Base-by-base conservation (phyloP, 2,797 vertebrate genomes). In the Myiothlypis coronata region DNA sequence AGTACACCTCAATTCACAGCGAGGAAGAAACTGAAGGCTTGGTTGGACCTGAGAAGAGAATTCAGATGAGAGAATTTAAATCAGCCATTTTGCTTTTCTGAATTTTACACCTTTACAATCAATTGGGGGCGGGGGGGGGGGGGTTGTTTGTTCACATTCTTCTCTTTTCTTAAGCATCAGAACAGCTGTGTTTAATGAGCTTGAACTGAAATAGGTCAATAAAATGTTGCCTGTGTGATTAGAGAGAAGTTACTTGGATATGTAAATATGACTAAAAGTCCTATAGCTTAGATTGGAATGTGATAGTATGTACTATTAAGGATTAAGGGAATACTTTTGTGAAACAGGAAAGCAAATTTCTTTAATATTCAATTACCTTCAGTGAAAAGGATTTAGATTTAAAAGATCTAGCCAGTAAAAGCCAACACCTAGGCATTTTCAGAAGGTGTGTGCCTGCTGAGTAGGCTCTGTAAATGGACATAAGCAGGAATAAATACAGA, bases 101-200 rank as follows among this genome's bases (percentile, higher is more conserved):
- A 65, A 56, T 87, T 65, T 80, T 88, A 32, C 7, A 24, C 22
- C 39, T 88, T 77, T 68, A 24, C 14, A 32, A 11, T 85, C 67
- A 35, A 23, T 6, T 63, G 35, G 11, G 27, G 22, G 35, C 9
- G 27, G 22, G 26, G 17, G 20, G 24, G 8, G 16, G 12, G 20
- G 11, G 4, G 12, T 12, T 55, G 21, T 16, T 5, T 46, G 65
- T 68, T 92, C 80, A n/a, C 26, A 56, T 80, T 75, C 59, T 91
- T 8, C 60, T 89, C 49, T 89, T 78, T 77, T 75, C 83, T 80
- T 83, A 85, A 77, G 61, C 64, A 77, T 83, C 56, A 75, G 24
- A 78, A 92, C 41, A 93, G 39, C 61, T 94, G 76, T 93, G 32
- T 92, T 93, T 91, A 89, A 89, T 91, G 63, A 94, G 43, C 52